These are phyloP conservation scores for Pampus argenteus DNA, from an alignment of 2,797 vertebrate species.

Conservation along the genomic window DNA sequence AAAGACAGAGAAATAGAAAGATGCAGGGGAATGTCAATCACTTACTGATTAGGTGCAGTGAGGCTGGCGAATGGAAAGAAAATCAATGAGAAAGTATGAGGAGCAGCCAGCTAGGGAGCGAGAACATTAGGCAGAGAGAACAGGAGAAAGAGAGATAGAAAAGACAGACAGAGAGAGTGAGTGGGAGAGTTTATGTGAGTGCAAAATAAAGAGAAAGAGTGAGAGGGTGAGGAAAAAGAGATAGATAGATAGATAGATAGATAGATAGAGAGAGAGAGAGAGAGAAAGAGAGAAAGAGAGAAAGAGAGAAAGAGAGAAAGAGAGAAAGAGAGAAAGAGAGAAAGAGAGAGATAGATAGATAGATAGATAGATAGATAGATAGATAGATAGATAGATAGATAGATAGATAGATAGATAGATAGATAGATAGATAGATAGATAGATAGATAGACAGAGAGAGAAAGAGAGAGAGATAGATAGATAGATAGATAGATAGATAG, in stretches of 20 bases:
- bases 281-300: slow-evolving; percentile 25
- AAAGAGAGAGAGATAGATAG: slow-evolving; percentile 1
- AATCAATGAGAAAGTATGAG: slow-evolving; percentile 74
- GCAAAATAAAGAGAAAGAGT: slow-evolving; percentile 24
- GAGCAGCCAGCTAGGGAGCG: slow-evolving; percentile 56
- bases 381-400: slow-evolving; percentile 4
- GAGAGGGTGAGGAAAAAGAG: not conserved
- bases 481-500: not conserved
- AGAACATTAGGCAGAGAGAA: slow-evolving; percentile 50
- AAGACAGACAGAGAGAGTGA: slow-evolving; percentile 14
- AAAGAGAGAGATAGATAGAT: not conserved
- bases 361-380: not conserved
- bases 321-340: slow-evolving; percentile 49
- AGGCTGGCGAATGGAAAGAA: slow-evolving; percentile 62
- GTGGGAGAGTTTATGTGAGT: slow-evolving; percentile 24
- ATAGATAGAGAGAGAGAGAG: slow-evolving; percentile 1
- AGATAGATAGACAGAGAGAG: slow-evolving; percentile 16
- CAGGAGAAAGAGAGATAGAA: slow-evolving; percentile 45
- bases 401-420: not conserved
- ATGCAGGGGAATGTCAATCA: slow-evolving; percentile 72
- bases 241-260: no score
- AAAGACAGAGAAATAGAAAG: slow-evolving; percentile 58
- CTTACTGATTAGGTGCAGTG: slow-evolving; percentile 66
- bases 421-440: not conserved
- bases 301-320: slow-evolving; percentile 49